phyloP scores from a whole-genome alignment of 53 echinoderm and acorn worm species.

The Crossaster papposus region DNA sequence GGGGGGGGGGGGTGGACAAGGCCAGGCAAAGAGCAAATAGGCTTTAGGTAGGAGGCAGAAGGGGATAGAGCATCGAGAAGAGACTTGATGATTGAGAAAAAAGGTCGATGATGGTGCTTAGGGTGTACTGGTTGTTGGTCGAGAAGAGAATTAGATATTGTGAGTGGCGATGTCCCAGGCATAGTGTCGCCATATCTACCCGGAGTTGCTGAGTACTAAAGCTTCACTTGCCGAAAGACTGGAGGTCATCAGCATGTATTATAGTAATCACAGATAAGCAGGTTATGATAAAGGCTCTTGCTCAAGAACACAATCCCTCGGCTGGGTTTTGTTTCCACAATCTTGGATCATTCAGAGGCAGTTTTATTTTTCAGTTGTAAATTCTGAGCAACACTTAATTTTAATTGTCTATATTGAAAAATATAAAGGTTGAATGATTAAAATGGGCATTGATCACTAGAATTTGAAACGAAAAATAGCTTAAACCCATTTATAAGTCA shows the following conservation, averaged over 20 bases:
- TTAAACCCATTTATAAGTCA: no score
- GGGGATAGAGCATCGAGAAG: neutral
- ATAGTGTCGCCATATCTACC: no score
- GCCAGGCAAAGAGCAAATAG: neutral
- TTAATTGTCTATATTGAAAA: neutral
- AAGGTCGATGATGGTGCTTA: neutral
- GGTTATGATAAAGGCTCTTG: neutral
- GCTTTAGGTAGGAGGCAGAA: neutral
- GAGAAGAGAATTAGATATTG: neutral
- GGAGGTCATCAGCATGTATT: no score
- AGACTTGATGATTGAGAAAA: neutral
- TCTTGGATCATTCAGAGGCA: neutral
- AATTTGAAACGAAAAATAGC: no score
- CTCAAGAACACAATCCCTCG: neutral
- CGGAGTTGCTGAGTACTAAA: no score
- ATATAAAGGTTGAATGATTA: neutral
- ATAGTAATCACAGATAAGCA: no score
- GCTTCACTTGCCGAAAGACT: no score
- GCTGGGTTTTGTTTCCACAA: neutral
- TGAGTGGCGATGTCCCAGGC: neutral
- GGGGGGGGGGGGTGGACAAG: neutral
- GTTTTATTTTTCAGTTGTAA: neutral
- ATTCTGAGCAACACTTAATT: neutral
- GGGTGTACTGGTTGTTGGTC: neutral
- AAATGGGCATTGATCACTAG: no score